A percentile compares a stretch with the other conserved stretches of the same genome.
These are phyloP conservation scores for Melanotaenia parkinsoni DNA, from an alignment of 2,797 vertebrate species.

Conservation along the genomic window DNA sequence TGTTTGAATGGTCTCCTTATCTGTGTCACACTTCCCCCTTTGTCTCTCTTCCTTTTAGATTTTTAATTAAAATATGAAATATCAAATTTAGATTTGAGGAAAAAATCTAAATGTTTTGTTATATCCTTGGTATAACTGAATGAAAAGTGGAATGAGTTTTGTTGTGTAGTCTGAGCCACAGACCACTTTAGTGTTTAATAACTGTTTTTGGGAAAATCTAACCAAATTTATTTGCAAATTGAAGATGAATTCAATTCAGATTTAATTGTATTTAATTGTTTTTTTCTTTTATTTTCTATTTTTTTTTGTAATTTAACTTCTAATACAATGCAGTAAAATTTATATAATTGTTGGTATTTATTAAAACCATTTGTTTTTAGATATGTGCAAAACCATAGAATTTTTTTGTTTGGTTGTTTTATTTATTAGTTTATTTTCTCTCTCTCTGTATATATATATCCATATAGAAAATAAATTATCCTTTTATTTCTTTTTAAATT, in stretches of 20 bases:
- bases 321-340: no score
- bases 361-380: no score
- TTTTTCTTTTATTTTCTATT: neutral
- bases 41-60: neutral
- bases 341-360: no score
- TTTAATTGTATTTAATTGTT: neutral
- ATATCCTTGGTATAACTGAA: neutral
- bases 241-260: neutral
- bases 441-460: no score
- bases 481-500: neutral
- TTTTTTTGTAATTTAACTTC: no score
- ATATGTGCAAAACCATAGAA: no score
- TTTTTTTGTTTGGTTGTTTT: neutral
- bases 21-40: neutral
- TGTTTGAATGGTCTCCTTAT: slow-evolving; percentile 69
- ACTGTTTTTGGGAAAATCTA: neutral
- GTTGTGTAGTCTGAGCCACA: no score
- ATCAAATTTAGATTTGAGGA: neutral
- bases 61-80: neutral
- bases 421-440: neutral
- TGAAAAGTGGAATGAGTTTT: neutral
- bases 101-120: neutral
- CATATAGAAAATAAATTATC: neutral
- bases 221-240: neutral
- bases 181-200: neutral